Base-by-base conservation (phyloP, 2,888 invertebrate species). In the Eupeodes luniger region DNA sequence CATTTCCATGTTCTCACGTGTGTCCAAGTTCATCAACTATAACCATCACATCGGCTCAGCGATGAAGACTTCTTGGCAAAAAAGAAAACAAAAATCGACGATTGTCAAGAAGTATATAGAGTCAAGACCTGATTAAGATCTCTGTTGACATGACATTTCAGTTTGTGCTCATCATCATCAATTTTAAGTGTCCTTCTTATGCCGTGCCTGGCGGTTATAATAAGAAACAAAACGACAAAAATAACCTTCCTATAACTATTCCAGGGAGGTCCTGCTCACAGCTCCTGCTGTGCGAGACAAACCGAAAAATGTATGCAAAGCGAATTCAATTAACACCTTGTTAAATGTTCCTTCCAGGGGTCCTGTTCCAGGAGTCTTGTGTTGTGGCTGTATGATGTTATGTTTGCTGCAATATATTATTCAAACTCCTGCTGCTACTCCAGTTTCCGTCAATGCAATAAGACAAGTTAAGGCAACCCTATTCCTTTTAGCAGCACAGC, bases 261-360 rank as follows among this genome's bases (percentile, higher is more conserved):
- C 62, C 47, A 57, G 77, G 88, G 87, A 62, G 88, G 88, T 78
- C 85, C 85, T 59, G 57, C 53, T 27, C 27, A 27, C 27, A 27
- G 2, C 27, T 27, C 27, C 27, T 27, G 27, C 27, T 27, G 27
- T 47, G 53, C 19, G 40, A 49, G 44, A 67, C 16, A 34, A 77
- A 76, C 57, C 49, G 89, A 89, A 90, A 90, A 91, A 91, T 91
- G 92, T 92, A 93, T 92, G 93, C 93, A 93, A 93, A 93, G 92
- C 92, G 93, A 92, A 93, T 93, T 93, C 93, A 93, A 93, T 93
- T 93, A 93, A 93, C 93, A 93, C 93, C 93, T 93, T 81, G 81
- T 81, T 77, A 77, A 81, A 69, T 62, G 85, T 69, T 51, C 67
- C 84, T 59, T 76, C 76, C 70, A 79, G 85, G 85, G 85, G 80